Evolutionary conservation across 2,888 invertebrate species (phyloP).

Genomic region (Eledona agricola): DNA sequence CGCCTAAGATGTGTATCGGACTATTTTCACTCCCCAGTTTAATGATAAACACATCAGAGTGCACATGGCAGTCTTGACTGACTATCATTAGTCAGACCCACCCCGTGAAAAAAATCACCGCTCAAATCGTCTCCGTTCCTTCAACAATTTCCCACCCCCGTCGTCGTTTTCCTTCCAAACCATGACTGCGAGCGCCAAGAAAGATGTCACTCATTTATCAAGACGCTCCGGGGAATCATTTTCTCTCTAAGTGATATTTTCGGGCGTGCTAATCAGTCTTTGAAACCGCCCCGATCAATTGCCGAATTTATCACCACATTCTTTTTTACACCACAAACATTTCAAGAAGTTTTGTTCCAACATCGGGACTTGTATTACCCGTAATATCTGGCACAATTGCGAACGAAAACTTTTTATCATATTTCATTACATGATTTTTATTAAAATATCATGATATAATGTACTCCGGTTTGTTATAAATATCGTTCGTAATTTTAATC

Average conservation of each 20-base stretch:
- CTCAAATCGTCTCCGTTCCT: slow-evolving; percentile 29
- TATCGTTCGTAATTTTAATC: too few species aligned
- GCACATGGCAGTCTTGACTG: slow-evolving; percentile 54
- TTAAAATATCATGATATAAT: too few species aligned
- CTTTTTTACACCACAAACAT: slow-evolving; percentile 14
- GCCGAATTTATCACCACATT: slow-evolving; percentile 54
- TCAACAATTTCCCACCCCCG: slow-evolving; percentile 34
- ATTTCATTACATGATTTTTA: too few species aligned
- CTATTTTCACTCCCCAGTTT: slow-evolving; percentile 43
- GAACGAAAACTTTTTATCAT: too few species aligned
- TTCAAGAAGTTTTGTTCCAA: too few species aligned
- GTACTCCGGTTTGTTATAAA: too few species aligned
- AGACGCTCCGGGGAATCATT: slow-evolving; percentile 49
- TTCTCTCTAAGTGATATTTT: slow-evolving; percentile 57
- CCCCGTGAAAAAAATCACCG: slow-evolving; percentile 35
- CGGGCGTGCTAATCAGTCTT: slow-evolving; percentile 59
- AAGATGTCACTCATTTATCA: slow-evolving; percentile 61
- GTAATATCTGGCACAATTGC: too few species aligned
- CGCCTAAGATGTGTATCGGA: not conserved
- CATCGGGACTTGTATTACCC: too few species aligned
- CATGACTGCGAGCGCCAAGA: slow-evolving; percentile 52
- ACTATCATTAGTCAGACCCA: slow-evolving; percentile 56
- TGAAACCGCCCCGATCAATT: slow-evolving; percentile 60
- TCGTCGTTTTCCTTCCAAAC: slow-evolving; percentile 35
- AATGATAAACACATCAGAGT: slow-evolving; percentile 51